Evolutionary conservation across 2,113 vertebrate genomes (phyloP).

Genomic region (Brachypteracias leptosomus): DNA sequence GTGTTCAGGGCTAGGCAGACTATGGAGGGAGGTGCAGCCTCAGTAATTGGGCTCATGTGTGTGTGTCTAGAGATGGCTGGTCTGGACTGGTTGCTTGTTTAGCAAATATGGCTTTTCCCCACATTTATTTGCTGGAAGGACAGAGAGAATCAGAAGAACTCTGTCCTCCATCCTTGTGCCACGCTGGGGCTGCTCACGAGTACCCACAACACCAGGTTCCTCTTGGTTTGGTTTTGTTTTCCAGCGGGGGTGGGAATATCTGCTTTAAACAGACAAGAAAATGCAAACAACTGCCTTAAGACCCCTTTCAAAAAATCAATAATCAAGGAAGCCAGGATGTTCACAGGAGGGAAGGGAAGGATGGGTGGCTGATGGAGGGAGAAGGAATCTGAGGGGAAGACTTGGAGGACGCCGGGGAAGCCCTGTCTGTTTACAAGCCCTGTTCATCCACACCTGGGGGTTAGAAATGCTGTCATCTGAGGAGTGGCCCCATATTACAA

Average conservation of each 20-base stretch:
- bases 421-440: not conserved
- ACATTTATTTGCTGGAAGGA: conserved; percentile 2
- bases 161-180: not conserved
- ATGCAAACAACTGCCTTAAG: not conserved
- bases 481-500: conserved; percentile 54
- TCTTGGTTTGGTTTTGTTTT: conserved; percentile 7
- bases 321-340: not conserved
- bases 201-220: not conserved
- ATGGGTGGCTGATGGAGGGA: not conserved
- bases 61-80: not conserved
- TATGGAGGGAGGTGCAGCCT: not conserved
- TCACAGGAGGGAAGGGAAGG: not conserved
- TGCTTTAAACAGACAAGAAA: not conserved
- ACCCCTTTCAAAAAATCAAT: not conserved
- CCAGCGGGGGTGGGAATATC: not conserved
- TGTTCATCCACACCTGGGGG: conserved; percentile 39
- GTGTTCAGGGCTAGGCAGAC: not conserved
- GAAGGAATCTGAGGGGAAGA: not conserved
- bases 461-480: conserved; percentile 40
- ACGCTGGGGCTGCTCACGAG: not conserved
- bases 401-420: not conserved
- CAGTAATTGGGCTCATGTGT: not conserved
- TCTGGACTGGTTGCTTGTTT: not conserved
- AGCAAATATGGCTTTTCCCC: not conserved
- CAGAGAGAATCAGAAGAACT: not conserved